Conservation (phyloP, 2,888 invertebrate species). For the Hypolimnas misippus region DNA sequence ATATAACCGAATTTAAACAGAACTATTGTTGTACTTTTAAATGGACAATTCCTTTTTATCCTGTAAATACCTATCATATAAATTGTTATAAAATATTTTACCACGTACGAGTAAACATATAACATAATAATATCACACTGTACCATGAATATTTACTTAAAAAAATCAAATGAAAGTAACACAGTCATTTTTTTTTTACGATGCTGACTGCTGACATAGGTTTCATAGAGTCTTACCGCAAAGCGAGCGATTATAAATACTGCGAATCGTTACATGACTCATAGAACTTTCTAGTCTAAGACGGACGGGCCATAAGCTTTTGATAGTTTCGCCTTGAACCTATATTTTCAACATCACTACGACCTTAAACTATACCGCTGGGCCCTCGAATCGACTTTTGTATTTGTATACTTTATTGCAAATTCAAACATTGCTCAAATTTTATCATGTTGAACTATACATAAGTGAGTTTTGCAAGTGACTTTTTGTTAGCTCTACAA, state of each 20-base stretch:
- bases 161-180: too few relatives aligned
- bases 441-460: conserved; percentile 13
- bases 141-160: too few relatives aligned
- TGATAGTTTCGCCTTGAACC: conserved; percentile 5
- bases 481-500: neutral
- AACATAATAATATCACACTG: too few relatives aligned
- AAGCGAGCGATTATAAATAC: neutral
- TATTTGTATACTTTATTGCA: conserved; percentile 25
- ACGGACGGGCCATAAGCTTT: neutral
- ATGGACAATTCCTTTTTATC: too few relatives aligned
- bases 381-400: conserved; percentile 11
- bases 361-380: conserved; percentile 16
- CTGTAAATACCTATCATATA: too few relatives aligned
- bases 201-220: too few relatives aligned
- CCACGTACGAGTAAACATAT: too few relatives aligned
- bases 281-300: conserved; percentile 13
- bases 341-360: conserved; percentile 26
- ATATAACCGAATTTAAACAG: too few relatives aligned
- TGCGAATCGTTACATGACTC: neutral
- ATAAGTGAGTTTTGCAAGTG: conserved; percentile 7
- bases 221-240: neutral
- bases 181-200: too few relatives aligned
- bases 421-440: conserved; percentile 31
- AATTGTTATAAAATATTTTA: too few relatives aligned
- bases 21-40: too few relatives aligned